These are phyloP conservation scores for Philereme vetulata DNA, from an alignment of 2,888 invertebrate genomes.

Conservation along the genomic window DNA sequence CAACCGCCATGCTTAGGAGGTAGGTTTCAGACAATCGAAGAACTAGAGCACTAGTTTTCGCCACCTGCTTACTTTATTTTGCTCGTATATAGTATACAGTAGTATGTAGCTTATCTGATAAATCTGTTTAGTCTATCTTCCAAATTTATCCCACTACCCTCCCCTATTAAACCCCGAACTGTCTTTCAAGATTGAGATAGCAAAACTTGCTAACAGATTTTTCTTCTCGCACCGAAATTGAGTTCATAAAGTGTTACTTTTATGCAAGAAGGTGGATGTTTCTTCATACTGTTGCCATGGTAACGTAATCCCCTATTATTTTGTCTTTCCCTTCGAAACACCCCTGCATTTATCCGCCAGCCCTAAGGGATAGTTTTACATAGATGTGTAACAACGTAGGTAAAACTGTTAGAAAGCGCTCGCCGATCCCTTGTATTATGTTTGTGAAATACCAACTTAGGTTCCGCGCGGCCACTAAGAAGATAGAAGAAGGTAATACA, in stretches of 20 bases:
- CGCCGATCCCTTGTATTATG: no score
- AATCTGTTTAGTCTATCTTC: background rate
- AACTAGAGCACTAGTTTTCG: no score
- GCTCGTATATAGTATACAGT: no score
- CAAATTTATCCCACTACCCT: background rate
- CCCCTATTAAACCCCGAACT: constrained; percentile 5
- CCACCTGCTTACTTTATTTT: no score
- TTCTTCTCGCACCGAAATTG: constrained; percentile 34
- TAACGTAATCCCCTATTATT: constrained; percentile 76
- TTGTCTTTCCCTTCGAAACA: constrained; percentile 58
- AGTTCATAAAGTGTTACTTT: constrained; percentile 55
- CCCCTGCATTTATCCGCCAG: constrained; percentile 56
- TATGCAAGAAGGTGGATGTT: constrained; percentile 55
- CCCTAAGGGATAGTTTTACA: constrained; percentile 55
- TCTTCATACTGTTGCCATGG: constrained; percentile 57
- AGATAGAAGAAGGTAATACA: no score
- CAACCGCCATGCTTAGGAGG: no score
- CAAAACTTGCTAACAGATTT: constrained; percentile 21
- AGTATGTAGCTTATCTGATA: background rate
- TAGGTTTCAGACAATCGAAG: no score
- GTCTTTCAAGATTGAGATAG: constrained; percentile 8
- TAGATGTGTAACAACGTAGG: constrained; percentile 44
- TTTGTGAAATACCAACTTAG: no score
- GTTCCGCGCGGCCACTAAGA: no score
- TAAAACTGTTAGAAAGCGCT: no score